Conservation (phyloP, 64 coral and sea anemone species). For the Montipora cactus region DNA sequence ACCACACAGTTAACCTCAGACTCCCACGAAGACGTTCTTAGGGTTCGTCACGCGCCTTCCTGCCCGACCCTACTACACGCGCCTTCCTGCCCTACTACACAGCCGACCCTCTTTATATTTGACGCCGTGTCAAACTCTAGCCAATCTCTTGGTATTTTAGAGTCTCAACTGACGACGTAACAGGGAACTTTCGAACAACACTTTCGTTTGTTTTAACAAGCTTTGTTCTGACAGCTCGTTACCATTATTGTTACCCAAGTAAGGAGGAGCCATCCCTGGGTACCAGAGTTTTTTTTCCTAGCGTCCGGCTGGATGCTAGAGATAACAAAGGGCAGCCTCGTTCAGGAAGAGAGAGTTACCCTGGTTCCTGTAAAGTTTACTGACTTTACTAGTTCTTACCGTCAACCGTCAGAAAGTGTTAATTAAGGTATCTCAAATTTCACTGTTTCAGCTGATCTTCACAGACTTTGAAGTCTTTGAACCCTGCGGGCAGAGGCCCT, state of each 20-base stretch:
- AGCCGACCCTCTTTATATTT: background rate
- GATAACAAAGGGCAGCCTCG: background rate
- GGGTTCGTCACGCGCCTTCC: background rate
- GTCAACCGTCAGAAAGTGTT: constrained; percentile 1
- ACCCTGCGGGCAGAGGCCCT: no score
- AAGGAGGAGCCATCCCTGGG: background rate
- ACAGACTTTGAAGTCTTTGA: no score
- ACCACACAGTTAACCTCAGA: background rate
- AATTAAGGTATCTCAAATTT: background rate
- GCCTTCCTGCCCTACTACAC: background rate
- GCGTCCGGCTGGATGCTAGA: background rate
- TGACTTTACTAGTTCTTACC: background rate
- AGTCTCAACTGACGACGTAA: background rate
- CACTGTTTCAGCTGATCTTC: no score
- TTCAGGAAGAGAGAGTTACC: background rate
- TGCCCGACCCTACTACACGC: background rate
- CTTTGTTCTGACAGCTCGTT: background rate
- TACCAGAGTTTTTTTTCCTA: background rate
- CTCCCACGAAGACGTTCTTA: background rate
- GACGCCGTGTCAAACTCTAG: background rate
- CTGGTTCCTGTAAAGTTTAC: background rate
- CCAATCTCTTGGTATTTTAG: background rate
- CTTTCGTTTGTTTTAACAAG: background rate
- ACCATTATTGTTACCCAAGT: background rate
- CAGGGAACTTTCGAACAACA: background rate